phyloP scores from a whole-genome alignment of 2,113 vertebrate species.

The Larimichthys crocea region DNA sequence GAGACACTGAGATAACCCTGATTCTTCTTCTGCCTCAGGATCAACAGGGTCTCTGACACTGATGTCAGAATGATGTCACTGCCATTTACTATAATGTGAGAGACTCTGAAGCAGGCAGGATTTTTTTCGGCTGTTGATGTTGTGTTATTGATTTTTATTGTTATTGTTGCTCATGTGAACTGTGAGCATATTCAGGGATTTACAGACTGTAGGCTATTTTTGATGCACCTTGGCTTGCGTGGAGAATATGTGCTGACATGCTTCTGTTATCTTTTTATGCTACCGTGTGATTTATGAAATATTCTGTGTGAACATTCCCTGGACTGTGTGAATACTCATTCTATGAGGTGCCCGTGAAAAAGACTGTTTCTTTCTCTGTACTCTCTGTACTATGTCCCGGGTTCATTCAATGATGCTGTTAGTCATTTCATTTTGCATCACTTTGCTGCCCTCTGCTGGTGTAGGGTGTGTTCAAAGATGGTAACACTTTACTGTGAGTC shows the following conservation, averaged over 20 bases:
- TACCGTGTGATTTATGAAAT: slow-evolving; percentile 50
- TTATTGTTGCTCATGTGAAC: slow-evolving; percentile 51
- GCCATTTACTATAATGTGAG: slow-evolving; percentile 46
- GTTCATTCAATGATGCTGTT: neutral
- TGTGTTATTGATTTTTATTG: slow-evolving; percentile 23
- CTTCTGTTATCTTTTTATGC: slow-evolving; percentile 54
- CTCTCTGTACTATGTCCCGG: slow-evolving; percentile 39
- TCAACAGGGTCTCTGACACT: slow-evolving; percentile 24
- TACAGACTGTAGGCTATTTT: slow-evolving; percentile 42
- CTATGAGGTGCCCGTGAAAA: slow-evolving; percentile 22
- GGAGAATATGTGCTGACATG: slow-evolving; percentile 32
- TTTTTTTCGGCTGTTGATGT: slow-evolving; percentile 13
- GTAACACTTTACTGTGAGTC: neutral
- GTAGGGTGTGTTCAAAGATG: neutral
- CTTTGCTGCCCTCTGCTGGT: slow-evolving; percentile 71
- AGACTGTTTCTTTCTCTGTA: slow-evolving; percentile 21
- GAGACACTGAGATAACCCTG: slow-evolving; percentile 43
- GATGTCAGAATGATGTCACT: slow-evolving; percentile 54
- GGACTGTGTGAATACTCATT: slow-evolving; percentile 32
- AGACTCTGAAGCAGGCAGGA: slow-evolving; percentile 22
- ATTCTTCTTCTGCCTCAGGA: slow-evolving; percentile 66
- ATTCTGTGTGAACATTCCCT: slow-evolving; percentile 27
- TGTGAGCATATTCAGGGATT: slow-evolving; percentile 70
- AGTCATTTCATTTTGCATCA: slow-evolving; percentile 5
- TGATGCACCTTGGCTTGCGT: slow-evolving; percentile 55